Base-by-base conservation (phyloP, 2,797 vertebrate genomes). In the Gymnopithys bicolor region DNA sequence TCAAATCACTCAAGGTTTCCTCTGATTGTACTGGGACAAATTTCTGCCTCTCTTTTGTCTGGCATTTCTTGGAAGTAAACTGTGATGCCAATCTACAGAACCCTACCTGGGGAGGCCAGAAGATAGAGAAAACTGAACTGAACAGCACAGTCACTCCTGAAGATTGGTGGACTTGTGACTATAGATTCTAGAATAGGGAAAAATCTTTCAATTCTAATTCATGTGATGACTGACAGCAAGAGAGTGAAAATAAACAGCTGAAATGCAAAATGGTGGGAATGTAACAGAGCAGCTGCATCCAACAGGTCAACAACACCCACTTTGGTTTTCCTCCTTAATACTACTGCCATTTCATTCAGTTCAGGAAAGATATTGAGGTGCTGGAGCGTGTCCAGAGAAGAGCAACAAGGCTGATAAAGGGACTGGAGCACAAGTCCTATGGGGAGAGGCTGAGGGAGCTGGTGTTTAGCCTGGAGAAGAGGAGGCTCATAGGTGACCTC, bases 1-100 rank as follows among this genome's bases (percentile, higher is more conserved):
- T 83, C 91, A 91, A 77, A 94, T 93, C 89, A 87, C 60, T 93
- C 71, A 82, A 84, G 55, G 80, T 79, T 94, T 91, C 69, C 89
- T 87, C 70, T 75, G 80, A 78, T 49, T 23, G 76, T 77, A 32
- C 35, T 59, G 85, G 82, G 90, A 80, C 19, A 85, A 87, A 83
- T 77, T 92, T 87, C 62, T 93, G 68, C 70, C 70, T 89, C 37
- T 67, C 74, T 92, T 95, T 73, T 83, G 35, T 75, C 78, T 83
- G 28, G 41, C 37, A 58, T 68, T 94, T 94, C 79, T 94, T 86
- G 64, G 81, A 88, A 94, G 58, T 71, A 76, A 90, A 66, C 16
- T 52, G 41, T n/a, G 67, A 90, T 87, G 64, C 59, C 55, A 70
- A 33, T 37, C 32, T 67, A 45, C 37, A 92, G 33, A 89, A 70